Percentiles rank a stretch among this genome's conserved stretches.
Conservation (phyloP, 1,140 invertebrate genomes). For the Nymphalis io region DNA sequence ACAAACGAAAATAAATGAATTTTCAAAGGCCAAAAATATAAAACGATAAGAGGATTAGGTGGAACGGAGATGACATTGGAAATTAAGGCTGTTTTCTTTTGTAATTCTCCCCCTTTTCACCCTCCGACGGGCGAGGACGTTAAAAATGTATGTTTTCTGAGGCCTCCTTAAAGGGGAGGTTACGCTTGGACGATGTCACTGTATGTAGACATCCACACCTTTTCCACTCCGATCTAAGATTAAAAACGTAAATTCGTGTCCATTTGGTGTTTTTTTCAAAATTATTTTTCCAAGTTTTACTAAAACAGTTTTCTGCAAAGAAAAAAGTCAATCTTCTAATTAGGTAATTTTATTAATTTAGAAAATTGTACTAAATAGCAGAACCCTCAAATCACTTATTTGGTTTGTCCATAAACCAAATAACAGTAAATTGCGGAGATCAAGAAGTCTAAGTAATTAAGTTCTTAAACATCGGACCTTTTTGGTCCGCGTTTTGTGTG, state of each 20-base stretch:
- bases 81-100: slow-evolving; percentile 80
- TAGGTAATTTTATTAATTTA: not conserved
- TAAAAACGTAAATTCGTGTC: not conserved
- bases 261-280: not conserved
- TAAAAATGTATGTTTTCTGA: slow-evolving; percentile 76
- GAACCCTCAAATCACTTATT: slow-evolving; percentile 33
- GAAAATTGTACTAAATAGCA: not conserved
- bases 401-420: slow-evolving; percentile 21
- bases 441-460: slow-evolving; percentile 53
- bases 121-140: slow-evolving; percentile 64
- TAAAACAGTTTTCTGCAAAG: no score
- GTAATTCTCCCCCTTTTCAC: slow-evolving; percentile 74
- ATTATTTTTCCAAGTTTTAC: not conserved
- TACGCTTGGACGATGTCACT: slow-evolving; percentile 50
- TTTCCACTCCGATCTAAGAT: not conserved
- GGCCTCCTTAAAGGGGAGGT: slow-evolving; percentile 47
- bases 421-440: slow-evolving; percentile 22
- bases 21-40: slow-evolving; percentile 79
- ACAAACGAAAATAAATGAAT: slow-evolving; percentile 80
- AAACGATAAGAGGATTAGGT: slow-evolving; percentile 80
- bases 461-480: slow-evolving; percentile 55
- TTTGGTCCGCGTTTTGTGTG: slow-evolving; percentile 47
- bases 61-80: slow-evolving; percentile 80
- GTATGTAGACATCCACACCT: slow-evolving; percentile 52
- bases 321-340: no score